A percentile compares a stretch with the other conserved stretches of the same genome.
Conservation (phyloP, 2,888 invertebrate species). For the Panzeria rudis region DNA sequence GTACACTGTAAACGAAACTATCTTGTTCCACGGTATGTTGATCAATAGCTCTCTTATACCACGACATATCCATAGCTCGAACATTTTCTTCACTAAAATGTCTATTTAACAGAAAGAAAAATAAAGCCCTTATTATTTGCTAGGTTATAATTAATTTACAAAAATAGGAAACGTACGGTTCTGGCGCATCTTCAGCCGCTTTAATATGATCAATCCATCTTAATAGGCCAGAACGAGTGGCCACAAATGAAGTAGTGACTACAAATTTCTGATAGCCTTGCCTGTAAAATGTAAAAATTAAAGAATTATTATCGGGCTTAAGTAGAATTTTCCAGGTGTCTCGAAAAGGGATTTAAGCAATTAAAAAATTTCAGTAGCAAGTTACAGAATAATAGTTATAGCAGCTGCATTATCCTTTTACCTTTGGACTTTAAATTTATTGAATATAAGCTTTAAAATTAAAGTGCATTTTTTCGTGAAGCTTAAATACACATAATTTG, state of each 20-base stretch:
- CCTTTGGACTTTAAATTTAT: neutral
- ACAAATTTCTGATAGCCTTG: conserved; percentile 95
- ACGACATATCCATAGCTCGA: conserved; percentile 93
- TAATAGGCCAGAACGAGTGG: conserved; percentile 94
- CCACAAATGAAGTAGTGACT: conserved; percentile 93
- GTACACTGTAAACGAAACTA: conserved; percentile 94
- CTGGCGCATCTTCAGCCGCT: conserved; percentile 85
- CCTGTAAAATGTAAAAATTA: conserved; percentile 84
- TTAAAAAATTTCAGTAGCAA: neutral
- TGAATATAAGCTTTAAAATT: neutral
- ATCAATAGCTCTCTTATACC: conserved; percentile 96
- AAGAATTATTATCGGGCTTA: neutral
- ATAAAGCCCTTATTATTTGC: neutral
- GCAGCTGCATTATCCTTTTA: neutral
- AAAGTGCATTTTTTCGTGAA: neutral
- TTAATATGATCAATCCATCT: conserved; percentile 92
- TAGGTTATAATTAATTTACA: neutral
- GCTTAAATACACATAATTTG: neutral
- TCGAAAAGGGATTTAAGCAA: neutral
- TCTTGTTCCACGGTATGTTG: conserved; percentile 93
- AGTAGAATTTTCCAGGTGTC: conserved; percentile 2
- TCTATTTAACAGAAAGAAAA: conserved; percentile 83
- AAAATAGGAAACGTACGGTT: conserved; percentile 86
- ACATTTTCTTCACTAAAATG: conserved; percentile 92
- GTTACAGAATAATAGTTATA: neutral